Base-by-base conservation (phyloP, 2,797 vertebrate species). In the Agapornis canus region DNA sequence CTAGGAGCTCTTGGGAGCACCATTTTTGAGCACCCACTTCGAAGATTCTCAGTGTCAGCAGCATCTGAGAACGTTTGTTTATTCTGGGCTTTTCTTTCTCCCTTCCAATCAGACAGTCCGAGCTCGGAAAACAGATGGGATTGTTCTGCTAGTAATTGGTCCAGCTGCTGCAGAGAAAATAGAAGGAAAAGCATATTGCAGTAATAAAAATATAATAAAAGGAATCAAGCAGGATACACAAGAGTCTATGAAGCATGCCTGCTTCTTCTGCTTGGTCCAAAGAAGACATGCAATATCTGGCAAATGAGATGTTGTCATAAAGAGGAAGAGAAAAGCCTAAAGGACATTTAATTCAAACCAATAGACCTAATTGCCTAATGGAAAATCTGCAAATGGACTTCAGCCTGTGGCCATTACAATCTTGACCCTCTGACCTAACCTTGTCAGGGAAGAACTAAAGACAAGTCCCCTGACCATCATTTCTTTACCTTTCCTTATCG, bases 121-220 rank as follows among this genome's bases (percentile, higher is more conserved):
- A 96, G 86, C 56, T 96, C 81, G 6, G 95, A 88, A 77, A 84
- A 81, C 22, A 97, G 83, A 76, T 95, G 93, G 69, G 84, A 86
- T 89, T 96, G 86, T 71, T 98, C 96, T 57, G 70, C 87, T 49
- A 92, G 75, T 82, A 98, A 95, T 35, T 95, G 88, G 73, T 97
- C 95, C 92, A 98, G 93, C 80, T 98, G 96, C 96, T 98, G 68
- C 57, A 96, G 95, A 89, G 76, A 92, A 97, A 96, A 51, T 86
- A 48, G 73, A 89, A 31, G 48, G 54, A 89, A 90, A 93, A 80
- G n/a, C 66, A 91, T 61, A 71, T 80, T 94, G 81, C 51, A 73
- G 63, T 81, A 91, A 92, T 95, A 94, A 95, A 94, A 95, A 86
- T 84, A 91, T 89, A 92, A 96, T 82, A 82, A 94, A 96, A 94